A percentile compares a stretch with the other conserved stretches of the same genome.
Evolutionary conservation across 2,113 vertebrate species (phyloP).

Genomic region (Sprattus sprattus): DNA sequence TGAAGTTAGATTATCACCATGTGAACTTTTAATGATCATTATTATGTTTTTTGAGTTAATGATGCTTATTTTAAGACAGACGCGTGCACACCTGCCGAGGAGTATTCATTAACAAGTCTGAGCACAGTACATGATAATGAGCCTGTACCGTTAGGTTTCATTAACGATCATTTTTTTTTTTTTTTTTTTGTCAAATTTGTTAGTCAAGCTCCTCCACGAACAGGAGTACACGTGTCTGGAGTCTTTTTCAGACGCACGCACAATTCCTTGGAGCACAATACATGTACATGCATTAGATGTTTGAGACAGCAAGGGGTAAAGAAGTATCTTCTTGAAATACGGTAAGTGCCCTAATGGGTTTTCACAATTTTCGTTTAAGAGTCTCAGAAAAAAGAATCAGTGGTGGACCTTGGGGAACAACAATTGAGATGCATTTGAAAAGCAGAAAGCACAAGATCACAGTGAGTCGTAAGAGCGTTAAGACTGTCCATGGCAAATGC

Average conservation of each 20-base stretch:
- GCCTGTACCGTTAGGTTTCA: slow-evolving; percentile 65
- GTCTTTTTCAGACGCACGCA: background rate
- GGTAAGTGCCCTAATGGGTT: background rate
- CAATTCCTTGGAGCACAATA: background rate
- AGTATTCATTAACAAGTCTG: slow-evolving; percentile 63
- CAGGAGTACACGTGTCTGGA: slow-evolving; percentile 28
- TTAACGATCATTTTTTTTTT: slow-evolving; percentile 70
- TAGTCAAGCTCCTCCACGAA: slow-evolving; percentile 12
- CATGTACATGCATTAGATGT: background rate
- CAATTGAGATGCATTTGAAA: background rate
- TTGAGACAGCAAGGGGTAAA: background rate
- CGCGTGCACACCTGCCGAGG: slow-evolving; percentile 65
- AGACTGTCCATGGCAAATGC: slow-evolving; percentile 35
- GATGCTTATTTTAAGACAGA: slow-evolving; percentile 69
- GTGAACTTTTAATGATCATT: slow-evolving; percentile 59
- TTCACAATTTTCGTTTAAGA: background rate
- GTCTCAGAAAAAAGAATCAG: background rate
- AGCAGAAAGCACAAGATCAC: background rate
- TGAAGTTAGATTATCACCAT: slow-evolving; percentile 61
- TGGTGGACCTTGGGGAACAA: background rate
- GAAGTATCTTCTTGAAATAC: background rate
- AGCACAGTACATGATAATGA: slow-evolving; percentile 60
- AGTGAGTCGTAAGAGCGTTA: slow-evolving; percentile 28
- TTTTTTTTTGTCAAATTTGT: slow-evolving; percentile 59
- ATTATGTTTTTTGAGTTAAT: slow-evolving; percentile 65